Evolutionary conservation across 2,888 invertebrate genomes (phyloP).

Genomic region (Odontomyia ornata): DNA sequence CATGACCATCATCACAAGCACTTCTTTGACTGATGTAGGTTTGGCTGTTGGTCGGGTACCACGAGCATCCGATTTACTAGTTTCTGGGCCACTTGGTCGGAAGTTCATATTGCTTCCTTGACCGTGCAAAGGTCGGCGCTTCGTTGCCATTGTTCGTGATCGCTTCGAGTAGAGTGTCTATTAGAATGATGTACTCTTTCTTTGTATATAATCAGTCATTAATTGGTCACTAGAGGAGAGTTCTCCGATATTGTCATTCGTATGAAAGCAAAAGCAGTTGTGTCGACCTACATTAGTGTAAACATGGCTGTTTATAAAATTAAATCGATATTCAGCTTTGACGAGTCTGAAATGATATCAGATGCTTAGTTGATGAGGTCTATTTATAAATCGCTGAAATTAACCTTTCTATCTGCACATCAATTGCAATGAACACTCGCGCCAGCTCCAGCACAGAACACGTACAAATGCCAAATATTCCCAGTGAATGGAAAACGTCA

Average conservation of each 20-base stretch:
- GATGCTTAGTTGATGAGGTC: not conserved
- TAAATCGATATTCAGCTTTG: no score
- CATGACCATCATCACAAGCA: constrained; percentile 82
- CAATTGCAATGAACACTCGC: not conserved
- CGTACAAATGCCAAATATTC: constrained; percentile 10
- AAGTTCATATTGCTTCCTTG: constrained; percentile 67
- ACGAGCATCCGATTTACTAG: constrained; percentile 66
- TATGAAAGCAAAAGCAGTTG: no score
- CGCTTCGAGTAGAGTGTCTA: not conserved
- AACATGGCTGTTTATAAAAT: no score
- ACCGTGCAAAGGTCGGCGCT: constrained; percentile 62
- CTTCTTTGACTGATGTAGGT: constrained; percentile 82
- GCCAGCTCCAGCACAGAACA: not conserved
- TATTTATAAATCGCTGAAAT: not conserved
- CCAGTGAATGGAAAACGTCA: not conserved
- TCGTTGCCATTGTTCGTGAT: constrained; percentile 61
- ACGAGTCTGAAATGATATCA: no score
- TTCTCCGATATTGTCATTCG: no score
- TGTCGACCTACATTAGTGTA: no score
- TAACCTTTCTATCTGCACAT: constrained; percentile 14
- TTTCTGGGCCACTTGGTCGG: constrained; percentile 66
- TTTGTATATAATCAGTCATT: not conserved
- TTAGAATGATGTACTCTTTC: no score
- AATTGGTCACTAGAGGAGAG: not conserved
- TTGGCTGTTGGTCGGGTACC: constrained; percentile 86